These are phyloP conservation scores for Ctena decussata DNA, from an alignment of 2,888 invertebrate species.

Conservation along the genomic window DNA sequence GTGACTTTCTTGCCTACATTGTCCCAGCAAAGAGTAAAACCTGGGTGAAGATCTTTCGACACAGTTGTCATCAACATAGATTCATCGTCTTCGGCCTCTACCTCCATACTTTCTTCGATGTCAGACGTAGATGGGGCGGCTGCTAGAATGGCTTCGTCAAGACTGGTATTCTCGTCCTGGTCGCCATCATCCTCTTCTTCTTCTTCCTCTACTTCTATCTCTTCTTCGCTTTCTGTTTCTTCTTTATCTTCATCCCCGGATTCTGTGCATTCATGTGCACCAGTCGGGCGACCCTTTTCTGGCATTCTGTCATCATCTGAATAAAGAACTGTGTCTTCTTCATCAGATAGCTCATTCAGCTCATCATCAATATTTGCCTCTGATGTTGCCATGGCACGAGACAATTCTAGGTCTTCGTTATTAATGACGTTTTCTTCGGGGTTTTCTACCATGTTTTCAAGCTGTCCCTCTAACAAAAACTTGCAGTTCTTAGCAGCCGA, in stretches of 20 bases:
- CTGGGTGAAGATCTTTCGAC: no score
- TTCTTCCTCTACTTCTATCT: neutral
- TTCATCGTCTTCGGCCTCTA: no score
- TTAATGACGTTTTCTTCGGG: neutral
- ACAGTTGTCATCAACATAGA: no score
- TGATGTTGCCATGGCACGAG: neutral
- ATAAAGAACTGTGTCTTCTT: neutral
- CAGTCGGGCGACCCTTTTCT: neutral
- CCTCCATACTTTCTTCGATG: no score
- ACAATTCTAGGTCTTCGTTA: neutral
- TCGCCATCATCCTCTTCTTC: neutral
- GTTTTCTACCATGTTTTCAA: neutral
- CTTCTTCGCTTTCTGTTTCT: neutral
- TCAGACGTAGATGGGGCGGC: no score
- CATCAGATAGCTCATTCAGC: neutral
- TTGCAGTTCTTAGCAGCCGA: neutral
- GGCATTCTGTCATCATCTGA: neutral
- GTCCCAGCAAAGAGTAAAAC: no score
- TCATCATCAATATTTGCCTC: constrained; percentile 20
- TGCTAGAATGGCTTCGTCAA: no score
- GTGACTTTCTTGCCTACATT: no score
- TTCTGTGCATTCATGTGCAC: neutral
- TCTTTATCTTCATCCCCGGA: neutral
- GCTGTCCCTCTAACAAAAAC: neutral
- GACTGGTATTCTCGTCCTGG: no score